A percentile compares a stretch with the other conserved stretches of the same genome.
Evolutionary conservation across 2,113 vertebrate genomes (phyloP).

Genomic region (Lates calcarifer): DNA sequence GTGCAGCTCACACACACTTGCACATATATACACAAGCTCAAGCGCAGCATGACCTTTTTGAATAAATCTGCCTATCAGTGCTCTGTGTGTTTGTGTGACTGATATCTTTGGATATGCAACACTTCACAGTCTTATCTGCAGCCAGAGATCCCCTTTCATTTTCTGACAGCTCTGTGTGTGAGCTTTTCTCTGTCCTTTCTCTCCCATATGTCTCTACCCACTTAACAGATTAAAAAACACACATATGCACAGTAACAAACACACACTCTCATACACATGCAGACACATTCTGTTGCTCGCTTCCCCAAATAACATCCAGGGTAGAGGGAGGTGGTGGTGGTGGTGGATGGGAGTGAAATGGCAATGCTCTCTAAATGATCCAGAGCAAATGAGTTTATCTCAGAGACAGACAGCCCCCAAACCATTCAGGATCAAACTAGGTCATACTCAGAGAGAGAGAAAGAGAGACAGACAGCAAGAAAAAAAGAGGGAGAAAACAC

Average conservation of each 20-base stretch:
- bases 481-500: background rate
- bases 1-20: background rate
- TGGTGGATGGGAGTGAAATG: slow-evolving; percentile 19
- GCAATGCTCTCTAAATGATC: slow-evolving; percentile 76
- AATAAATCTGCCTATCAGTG: slow-evolving; percentile 63
- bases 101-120: slow-evolving; percentile 69
- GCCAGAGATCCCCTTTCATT: slow-evolving; percentile 66
- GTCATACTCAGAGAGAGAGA: slow-evolving; percentile 47
- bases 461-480: background rate
- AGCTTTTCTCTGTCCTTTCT: slow-evolving; percentile 39
- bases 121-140: slow-evolving; percentile 70
- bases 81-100: slow-evolving; percentile 64
- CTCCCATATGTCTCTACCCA: slow-evolving; percentile 65
- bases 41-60: slow-evolving; percentile 68
- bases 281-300: slow-evolving; percentile 30
- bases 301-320: slow-evolving; percentile 53
- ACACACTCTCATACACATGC: slow-evolving; percentile 22
- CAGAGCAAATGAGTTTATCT: slow-evolving; percentile 77
- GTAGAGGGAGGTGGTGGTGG: background rate
- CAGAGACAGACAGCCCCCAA: slow-evolving; percentile 64
- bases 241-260: slow-evolving; percentile 28
- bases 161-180: slow-evolving; percentile 54
- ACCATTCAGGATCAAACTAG: slow-evolving; percentile 77
- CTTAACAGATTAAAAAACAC: slow-evolving; percentile 74
- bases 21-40: slow-evolving; percentile 23